These are phyloP conservation scores for Poecilobothrus nobilitatus DNA, from an alignment of 2,888 invertebrate species.

Conservation along the genomic window DNA sequence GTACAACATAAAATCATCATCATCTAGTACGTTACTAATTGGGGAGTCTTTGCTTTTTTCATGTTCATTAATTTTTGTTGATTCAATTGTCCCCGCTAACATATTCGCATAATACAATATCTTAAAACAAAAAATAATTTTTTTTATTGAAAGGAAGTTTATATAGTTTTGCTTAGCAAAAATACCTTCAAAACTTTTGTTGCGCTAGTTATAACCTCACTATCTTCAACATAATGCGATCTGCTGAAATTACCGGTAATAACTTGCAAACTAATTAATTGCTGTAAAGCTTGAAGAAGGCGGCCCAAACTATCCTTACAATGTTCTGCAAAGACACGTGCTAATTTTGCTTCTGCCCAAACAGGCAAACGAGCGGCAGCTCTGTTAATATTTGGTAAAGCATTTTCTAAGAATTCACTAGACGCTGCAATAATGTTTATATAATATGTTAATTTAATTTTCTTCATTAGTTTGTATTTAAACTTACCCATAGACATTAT, in stretches of 20 bases:
- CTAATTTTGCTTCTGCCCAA: constrained; percentile 67
- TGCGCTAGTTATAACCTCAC: constrained; percentile 71
- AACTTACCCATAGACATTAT: constrained; percentile 58
- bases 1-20: constrained; percentile 40
- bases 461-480: constrained; percentile 29
- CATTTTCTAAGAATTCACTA: constrained; percentile 73
- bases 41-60: constrained; percentile 35
- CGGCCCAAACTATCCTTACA: constrained; percentile 56
- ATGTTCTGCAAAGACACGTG: constrained; percentile 68
- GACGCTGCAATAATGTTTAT: neutral
- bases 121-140: constrained; percentile 40
- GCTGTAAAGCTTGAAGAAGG: constrained; percentile 72
- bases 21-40: constrained; percentile 32
- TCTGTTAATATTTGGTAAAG: constrained; percentile 68
- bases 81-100: constrained; percentile 69
- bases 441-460: constrained; percentile 29
- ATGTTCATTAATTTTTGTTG: constrained; percentile 53
- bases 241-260: constrained; percentile 65
- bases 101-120: constrained; percentile 83
- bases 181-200: constrained; percentile 78
- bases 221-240: constrained; percentile 74
- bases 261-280: constrained; percentile 76
- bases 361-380: constrained; percentile 66
- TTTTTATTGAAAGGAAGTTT: neutral
- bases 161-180: neutral